These are phyloP conservation scores for Amphipyra tragopoginis DNA, from an alignment of 2,888 invertebrate genomes.

Conservation along the genomic window DNA sequence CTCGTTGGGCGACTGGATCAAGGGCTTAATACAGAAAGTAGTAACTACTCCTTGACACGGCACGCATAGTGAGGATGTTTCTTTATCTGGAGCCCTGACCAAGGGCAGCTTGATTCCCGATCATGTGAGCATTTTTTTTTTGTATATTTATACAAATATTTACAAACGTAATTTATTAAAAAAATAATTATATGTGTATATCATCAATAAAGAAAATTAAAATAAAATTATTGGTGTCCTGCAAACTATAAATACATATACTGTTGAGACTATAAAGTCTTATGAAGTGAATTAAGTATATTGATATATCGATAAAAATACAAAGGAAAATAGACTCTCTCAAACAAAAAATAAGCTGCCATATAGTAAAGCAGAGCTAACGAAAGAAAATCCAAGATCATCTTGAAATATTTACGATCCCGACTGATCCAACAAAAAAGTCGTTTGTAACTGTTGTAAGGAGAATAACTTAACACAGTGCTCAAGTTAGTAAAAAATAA, in stretches of 20 bases:
- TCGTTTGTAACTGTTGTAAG: not conserved
- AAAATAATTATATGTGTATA: too few species aligned
- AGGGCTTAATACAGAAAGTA: too few species aligned
- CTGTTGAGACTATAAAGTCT: not conserved
- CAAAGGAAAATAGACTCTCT: not conserved
- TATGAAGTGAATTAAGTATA: slow-evolving; percentile 1
- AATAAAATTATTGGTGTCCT: slow-evolving; percentile 1
- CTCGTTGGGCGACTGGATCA: too few species aligned
- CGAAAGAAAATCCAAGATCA: not conserved
- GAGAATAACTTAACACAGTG: not conserved
- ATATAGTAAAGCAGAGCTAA: not conserved
- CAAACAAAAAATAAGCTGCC: not conserved
- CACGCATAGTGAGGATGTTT: too few species aligned
- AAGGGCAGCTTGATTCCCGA: too few species aligned
- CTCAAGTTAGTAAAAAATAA: not conserved
- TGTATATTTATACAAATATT: too few species aligned
- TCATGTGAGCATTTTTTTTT: too few species aligned
- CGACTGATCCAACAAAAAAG: not conserved
- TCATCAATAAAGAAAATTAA: too few species aligned
- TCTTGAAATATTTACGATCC: not conserved
- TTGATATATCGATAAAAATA: not conserved
- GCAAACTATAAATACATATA: slow-evolving; percentile 5
- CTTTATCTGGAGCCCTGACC: too few species aligned
- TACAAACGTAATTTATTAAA: too few species aligned
- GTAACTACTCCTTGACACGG: too few species aligned